A percentile compares a stretch with the other conserved stretches of the same genome.
Evolutionary conservation across 2,888 invertebrate genomes (phyloP).

Genomic region (Drosophila neonasuta): DNA sequence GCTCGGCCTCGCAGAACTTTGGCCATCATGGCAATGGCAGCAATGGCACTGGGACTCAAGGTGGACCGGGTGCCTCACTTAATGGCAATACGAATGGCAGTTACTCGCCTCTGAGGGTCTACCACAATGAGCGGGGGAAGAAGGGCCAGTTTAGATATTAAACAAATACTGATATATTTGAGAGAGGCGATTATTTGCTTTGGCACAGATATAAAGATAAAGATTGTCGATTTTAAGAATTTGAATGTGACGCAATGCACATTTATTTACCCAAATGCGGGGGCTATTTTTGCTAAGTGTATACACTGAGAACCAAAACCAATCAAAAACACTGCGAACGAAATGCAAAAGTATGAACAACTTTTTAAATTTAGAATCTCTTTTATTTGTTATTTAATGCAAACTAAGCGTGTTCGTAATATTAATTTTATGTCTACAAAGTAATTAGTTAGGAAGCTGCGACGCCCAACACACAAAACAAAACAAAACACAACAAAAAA

Average conservation of each 20-base stretch:
- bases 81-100: constrained; percentile 84
- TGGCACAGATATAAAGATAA: constrained; percentile 21
- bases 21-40: constrained; percentile 65
- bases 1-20: constrained; percentile 83
- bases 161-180: constrained; percentile 53
- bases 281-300: constrained; percentile 36
- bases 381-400: constrained; percentile 76
- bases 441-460: constrained; percentile 45
- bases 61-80: constrained; percentile 70
- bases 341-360: constrained; percentile 14
- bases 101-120: constrained; percentile 90
- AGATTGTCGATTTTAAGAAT: constrained; percentile 24
- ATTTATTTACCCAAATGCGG: constrained; percentile 14
- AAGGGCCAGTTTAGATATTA: constrained; percentile 92
- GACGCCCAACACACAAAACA: constrained; percentile 14
- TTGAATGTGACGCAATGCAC: constrained; percentile 27
- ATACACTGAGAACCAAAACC: constrained; percentile 24
- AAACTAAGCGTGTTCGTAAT: constrained; percentile 72
- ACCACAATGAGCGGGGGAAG: constrained; percentile 90
- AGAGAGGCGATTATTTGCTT: constrained; percentile 19
- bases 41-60: constrained; percentile 82
- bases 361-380: constrained; percentile 53
- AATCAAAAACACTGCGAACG: constrained; percentile 21
- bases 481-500: neutral
- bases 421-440: constrained; percentile 61